Evolutionary conservation across 2,113 vertebrate species (phyloP).

Genomic region (Lycocorax pyrrhopterus): DNA sequence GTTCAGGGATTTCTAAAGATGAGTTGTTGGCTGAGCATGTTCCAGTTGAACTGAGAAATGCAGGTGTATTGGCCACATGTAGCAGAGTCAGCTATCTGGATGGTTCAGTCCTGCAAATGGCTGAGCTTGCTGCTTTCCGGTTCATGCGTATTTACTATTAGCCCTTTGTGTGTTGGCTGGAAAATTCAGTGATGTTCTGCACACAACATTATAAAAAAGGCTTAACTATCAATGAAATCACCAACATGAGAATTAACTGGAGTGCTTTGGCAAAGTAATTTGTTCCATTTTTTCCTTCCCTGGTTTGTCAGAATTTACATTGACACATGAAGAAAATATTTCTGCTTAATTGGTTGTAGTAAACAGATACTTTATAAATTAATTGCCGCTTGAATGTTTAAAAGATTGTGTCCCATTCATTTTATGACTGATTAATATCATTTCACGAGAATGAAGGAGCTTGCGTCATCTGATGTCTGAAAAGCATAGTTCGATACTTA

Average conservation of each 20-base stretch:
- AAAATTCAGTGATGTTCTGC: not conserved
- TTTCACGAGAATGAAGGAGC: not conserved
- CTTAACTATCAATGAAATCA: not conserved
- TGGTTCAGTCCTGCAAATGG: not conserved
- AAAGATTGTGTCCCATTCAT: not conserved
- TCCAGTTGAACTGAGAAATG: not conserved
- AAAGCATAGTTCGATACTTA: not conserved
- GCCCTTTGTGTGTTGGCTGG: not conserved
- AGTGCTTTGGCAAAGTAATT: not conserved
- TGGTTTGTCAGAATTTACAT: not conserved
- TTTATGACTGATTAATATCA: conserved; percentile 19
- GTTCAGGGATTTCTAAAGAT: not conserved
- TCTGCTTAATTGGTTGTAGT: conserved; percentile 16
- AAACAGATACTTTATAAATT: not conserved
- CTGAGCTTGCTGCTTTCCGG: not conserved
- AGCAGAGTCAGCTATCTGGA: not conserved
- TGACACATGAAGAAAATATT: not conserved
- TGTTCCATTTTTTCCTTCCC: not conserved
- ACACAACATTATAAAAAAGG: not conserved
- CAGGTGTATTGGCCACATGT: not conserved
- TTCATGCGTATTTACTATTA: fast-evolving
- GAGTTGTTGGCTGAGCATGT: not conserved
- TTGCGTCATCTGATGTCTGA: conserved; percentile 3
- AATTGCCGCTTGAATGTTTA: conserved; percentile 5
- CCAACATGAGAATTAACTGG: not conserved